A percentile compares a stretch with the other conserved stretches of the same genome.
phyloP scores from a whole-genome alignment of 2,113 vertebrate species.

The Mobula hypostoma region DNA sequence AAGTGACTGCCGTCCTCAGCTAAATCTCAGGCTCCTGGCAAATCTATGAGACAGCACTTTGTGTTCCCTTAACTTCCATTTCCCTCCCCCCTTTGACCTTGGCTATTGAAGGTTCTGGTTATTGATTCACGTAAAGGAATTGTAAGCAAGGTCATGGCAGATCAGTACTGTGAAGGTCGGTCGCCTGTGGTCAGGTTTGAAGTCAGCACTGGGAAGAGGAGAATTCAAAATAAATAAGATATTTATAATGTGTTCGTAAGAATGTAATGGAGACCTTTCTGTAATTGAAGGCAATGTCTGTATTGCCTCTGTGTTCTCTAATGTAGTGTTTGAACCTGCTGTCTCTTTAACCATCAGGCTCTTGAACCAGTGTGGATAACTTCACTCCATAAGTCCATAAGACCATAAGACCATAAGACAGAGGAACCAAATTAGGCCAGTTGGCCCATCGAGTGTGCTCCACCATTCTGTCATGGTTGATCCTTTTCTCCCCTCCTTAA shows the following conservation, averaged over 20 bases:
- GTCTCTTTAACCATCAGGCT: background rate
- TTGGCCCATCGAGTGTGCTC: no score
- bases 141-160: background rate
- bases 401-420: no score
- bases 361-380: no score
- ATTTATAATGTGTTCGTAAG: background rate
- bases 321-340: background rate
- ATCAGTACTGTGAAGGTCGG: background rate
- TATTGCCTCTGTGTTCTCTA: background rate
- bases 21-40: background rate
- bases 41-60: background rate
- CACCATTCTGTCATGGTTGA: no score
- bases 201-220: background rate
- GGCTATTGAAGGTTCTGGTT: background rate
- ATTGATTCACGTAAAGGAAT: constrained; percentile 16
- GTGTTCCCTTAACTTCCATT: background rate
- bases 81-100: no score
- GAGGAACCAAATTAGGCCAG: no score
- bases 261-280: background rate
- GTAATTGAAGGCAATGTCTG: background rate
- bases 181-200: background rate
- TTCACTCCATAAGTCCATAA: no score
- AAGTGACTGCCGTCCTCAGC: background rate
- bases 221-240: background rate
- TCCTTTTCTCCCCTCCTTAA: no score